A percentile compares a stretch with the other conserved stretches of the same genome.
These are phyloP conservation scores for Vireo altiloquus DNA, from an alignment of 2,113 vertebrate genomes.

Conservation along the genomic window DNA sequence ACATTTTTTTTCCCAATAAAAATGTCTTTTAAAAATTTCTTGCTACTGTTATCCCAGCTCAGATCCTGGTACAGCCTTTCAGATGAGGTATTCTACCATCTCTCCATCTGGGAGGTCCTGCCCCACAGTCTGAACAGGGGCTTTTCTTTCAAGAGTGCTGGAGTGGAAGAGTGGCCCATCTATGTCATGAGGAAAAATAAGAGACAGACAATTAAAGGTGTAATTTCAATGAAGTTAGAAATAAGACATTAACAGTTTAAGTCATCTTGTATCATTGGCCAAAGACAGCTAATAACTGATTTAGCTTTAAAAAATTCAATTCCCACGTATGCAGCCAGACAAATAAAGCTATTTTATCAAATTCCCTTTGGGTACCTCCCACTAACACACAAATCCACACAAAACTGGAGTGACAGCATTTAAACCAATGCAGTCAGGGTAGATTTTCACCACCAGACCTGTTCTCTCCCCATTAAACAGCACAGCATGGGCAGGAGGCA, in stretches of 20 bases:
- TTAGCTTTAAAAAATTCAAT: not conserved
- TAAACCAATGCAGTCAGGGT: not conserved
- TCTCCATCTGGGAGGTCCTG: slow-evolving; percentile 79
- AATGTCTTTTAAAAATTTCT: slow-evolving; percentile 64
- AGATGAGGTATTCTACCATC: slow-evolving; percentile 86
- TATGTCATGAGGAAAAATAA: slow-evolving; percentile 45
- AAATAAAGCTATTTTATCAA: not conserved
- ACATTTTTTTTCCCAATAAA: slow-evolving; percentile 59
- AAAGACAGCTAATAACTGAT: not conserved
- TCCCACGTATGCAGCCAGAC: not conserved
- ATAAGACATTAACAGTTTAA: not conserved
- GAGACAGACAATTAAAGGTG: slow-evolving; percentile 18
- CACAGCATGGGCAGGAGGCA: not conserved
- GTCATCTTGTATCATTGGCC: not conserved
- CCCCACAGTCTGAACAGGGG: slow-evolving; percentile 69
- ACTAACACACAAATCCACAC: not conserved
- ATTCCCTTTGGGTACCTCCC: not conserved
- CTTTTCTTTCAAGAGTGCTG: slow-evolving; percentile 79
- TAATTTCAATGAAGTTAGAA: not conserved
- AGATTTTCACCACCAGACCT: not conserved
- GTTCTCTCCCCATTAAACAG: not conserved
- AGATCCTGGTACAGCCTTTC: slow-evolving; percentile 38
- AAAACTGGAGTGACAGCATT: not conserved
- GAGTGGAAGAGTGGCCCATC: slow-evolving; percentile 76
- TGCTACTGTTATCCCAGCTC: slow-evolving; percentile 58